phyloP scores from a whole-genome alignment of 2,888 invertebrate genomes.

The Mamestra brassicae region DNA sequence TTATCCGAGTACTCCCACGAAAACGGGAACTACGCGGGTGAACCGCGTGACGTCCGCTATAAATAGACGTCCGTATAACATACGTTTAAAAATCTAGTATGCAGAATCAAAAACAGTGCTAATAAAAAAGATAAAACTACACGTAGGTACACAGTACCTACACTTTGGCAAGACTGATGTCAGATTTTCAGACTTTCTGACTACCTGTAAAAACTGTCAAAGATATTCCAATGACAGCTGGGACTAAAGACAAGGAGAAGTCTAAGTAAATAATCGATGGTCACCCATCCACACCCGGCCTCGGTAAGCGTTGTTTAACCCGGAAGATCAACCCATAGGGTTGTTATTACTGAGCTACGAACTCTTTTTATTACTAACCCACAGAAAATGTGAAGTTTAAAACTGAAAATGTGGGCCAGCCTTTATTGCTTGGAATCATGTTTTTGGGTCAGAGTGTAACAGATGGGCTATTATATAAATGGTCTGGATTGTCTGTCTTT shows the following conservation, averaged over 20 bases:
- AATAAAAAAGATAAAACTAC: too few species aligned
- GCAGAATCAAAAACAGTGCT: too few species aligned
- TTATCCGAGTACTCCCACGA: too few species aligned
- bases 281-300: neutral
- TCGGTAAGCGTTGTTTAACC: neutral
- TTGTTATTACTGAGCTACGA: neutral
- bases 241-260: neutral
- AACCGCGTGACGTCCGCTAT: too few species aligned
- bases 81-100: too few species aligned
- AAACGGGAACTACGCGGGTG: too few species aligned
- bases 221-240: neutral
- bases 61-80: too few species aligned
- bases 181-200: neutral
- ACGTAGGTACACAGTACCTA: too few species aligned
- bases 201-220: neutral
- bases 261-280: neutral
- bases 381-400: constrained; percentile 37
- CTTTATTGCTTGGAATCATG: constrained; percentile 26
- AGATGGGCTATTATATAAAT: constrained; percentile 33
- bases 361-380: constrained; percentile 20
- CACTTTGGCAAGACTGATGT: too few species aligned
- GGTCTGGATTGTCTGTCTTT: constrained; percentile 8
- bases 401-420: constrained; percentile 7
- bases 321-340: neutral
- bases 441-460: constrained; percentile 32